Percentiles rank a stretch among this genome's conserved stretches.
phyloP scores from a whole-genome alignment of 2,797 vertebrate species.

The Sebastes aleutianus region DNA sequence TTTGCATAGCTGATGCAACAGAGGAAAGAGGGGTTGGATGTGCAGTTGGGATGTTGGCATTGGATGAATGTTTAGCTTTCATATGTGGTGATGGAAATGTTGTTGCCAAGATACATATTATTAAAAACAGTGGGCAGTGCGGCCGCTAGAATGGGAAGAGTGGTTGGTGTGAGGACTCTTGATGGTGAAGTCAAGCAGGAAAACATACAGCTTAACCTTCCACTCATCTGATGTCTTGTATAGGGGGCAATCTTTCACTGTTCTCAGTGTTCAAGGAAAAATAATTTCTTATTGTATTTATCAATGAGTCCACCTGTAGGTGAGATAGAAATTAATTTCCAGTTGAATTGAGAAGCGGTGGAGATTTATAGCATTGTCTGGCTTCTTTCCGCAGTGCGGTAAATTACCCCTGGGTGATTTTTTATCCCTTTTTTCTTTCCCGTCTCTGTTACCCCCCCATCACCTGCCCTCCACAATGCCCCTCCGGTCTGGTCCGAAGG shows the following conservation, averaged over 20 bases:
- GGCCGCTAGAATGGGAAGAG: not conserved
- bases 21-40: not conserved
- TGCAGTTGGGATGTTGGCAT: constrained; percentile 9
- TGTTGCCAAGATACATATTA: not conserved
- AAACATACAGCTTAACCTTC: not conserved
- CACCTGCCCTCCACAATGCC: constrained; percentile 58
- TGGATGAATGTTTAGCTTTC: not conserved
- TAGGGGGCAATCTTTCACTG: not conserved
- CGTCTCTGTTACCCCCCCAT: constrained; percentile 62
- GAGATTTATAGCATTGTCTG: constrained; percentile 69
- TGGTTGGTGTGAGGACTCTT: not conserved
- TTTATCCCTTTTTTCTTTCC: constrained; percentile 59
- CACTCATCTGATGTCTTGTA: constrained; percentile 13
- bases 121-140: not conserved
- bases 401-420: constrained; percentile 75
- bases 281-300: constrained; percentile 18
- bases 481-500: constrained; percentile 34
- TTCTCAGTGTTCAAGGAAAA: constrained; percentile 4
- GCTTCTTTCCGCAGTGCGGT: constrained; percentile 79
- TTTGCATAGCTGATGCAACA: constrained; percentile 57
- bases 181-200: constrained; percentile 12
- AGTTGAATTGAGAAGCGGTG: constrained; percentile 54
- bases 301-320: constrained; percentile 45
- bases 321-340: constrained; percentile 68
- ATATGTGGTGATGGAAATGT: not conserved